Evolutionary conservation across 2,888 invertebrate species (phyloP), one percentile per base, ranked within the genome.

Genomic region (Erpobdella octoculata): DNA sequence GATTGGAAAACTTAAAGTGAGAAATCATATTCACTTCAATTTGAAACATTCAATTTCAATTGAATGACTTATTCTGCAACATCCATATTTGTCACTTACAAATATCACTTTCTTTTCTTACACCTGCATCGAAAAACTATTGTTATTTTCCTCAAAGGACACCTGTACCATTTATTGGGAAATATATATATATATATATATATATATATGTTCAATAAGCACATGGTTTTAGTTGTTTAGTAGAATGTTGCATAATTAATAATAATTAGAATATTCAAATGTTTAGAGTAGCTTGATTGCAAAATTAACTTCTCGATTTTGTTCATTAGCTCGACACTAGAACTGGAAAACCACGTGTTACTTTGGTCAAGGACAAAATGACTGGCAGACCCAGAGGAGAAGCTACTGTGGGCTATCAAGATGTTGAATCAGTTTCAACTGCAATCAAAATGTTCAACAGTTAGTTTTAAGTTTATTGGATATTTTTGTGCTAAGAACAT

Each of bases 401-500:
- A 86, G 95, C 94, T 8, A 97, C 97, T 0, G 93, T 98, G 0
- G 97, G 96, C 0, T 98, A 94, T 80, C 94, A 95, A 80, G 96
- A 97, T 81, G 89, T 91, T 0, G 91, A 91, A 79, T 92, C 95
- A 0, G 97, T 97, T 0, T 89, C 91, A 70, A 93, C 94, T 0
- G 96, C 96, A n/a, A 96, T 98, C 77, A 88, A 89, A 74, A 96
- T 95, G 93, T 97, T 97, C 81, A 92, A 96, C 81, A 93, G 94
- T 80, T 79, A 79, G 83, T 79, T 36, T 8, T 31, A n/a, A 18
- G 21, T 8, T 28, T 53, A 15, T 53, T 53, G 53, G 5, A 1
- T 8, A 53, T 53, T 21, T 12, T 6, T 53, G 21, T 5, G n/a
- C 53, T 53, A n/a, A 4, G n/a, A n/a, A n/a, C n/a, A n/a, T n/a